A percentile compares a stretch with the other conserved stretches of the same genome.
Conservation (phyloP, 2,888 invertebrate genomes). For the Tachina lurida region DNA sequence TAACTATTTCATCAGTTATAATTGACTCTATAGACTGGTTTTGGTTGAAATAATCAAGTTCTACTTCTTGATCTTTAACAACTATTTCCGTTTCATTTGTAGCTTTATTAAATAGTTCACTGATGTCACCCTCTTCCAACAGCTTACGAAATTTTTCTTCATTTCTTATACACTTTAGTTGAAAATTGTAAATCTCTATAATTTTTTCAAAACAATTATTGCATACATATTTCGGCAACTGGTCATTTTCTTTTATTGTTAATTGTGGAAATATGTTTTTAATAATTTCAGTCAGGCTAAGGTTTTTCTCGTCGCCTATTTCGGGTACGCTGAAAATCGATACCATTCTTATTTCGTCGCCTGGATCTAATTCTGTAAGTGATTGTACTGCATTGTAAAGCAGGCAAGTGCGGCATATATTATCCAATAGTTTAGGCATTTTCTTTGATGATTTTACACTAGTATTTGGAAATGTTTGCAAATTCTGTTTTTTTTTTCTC, state of each 20-base stretch:
- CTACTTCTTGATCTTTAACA: conserved; percentile 23
- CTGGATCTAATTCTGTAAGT: background rate
- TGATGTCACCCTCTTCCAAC: conserved; percentile 26
- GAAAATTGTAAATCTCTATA: conserved; percentile 46
- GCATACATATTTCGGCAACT: conserved; percentile 50
- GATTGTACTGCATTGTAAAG: background rate
- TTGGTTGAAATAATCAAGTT: background rate
- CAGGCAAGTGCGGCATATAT: conserved; percentile 61
- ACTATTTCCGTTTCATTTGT: conserved; percentile 30
- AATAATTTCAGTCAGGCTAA: conserved; percentile 27
- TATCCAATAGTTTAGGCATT: conserved; percentile 11
- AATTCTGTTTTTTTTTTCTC: too few relatives aligned
- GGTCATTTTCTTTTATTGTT: conserved; percentile 43
- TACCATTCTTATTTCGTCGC: conserved; percentile 23
- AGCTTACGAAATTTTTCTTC: conserved; percentile 56
- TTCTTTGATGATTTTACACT: background rate
- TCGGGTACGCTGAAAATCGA: conserved; percentile 31
- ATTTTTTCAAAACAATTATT: conserved; percentile 40
- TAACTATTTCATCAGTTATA: background rate
- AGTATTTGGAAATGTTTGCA: too few relatives aligned
- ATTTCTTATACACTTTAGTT: conserved; percentile 43
- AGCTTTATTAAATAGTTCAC: background rate
- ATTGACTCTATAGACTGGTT: background rate
- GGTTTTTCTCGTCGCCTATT: background rate
- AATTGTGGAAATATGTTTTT: conserved; percentile 46